Evolutionary conservation across 2,888 invertebrate species (phyloP).

Genomic region (Cyclophora punctaria): DNA sequence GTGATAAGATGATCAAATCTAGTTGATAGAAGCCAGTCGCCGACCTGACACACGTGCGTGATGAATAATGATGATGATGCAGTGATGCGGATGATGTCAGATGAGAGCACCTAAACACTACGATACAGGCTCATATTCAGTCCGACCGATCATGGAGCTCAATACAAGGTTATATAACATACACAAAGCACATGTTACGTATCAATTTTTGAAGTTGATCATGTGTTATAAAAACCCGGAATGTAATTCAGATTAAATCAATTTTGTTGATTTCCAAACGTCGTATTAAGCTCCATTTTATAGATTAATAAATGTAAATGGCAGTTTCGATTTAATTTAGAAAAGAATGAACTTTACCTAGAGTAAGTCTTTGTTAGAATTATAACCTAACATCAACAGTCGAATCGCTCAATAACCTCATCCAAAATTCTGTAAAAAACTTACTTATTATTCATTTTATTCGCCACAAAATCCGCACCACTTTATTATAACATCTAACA

Average conservation of each 20-base stretch:
- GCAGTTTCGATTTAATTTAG: constrained; percentile 51
- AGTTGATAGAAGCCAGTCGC: constrained; percentile 42
- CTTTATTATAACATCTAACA: constrained; percentile 52
- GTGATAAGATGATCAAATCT: too few species aligned
- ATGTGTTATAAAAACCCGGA: not conserved
- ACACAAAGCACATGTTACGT: not conserved
- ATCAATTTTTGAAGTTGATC: constrained; percentile 4
- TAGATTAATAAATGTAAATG: constrained; percentile 53
- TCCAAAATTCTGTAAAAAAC: constrained; percentile 21
- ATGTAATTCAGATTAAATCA: too few species aligned
- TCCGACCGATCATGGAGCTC: constrained; percentile 29
- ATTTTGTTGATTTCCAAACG: not conserved
- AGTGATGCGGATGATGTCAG: constrained; percentile 66
- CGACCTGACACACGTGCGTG: constrained; percentile 66
- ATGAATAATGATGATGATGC: constrained; percentile 55
- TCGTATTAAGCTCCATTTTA: constrained; percentile 28
- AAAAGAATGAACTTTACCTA: constrained; percentile 5
- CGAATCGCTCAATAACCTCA: constrained; percentile 38
- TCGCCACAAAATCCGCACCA: constrained; percentile 66
- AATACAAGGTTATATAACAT: not conserved
- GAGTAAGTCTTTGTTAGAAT: constrained; percentile 65
- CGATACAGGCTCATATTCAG: constrained; percentile 47
- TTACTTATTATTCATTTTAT: constrained; percentile 16
- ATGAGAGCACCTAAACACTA: constrained; percentile 47
- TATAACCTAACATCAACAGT: constrained; percentile 55